Evolutionary conservation across 2,113 vertebrate species (phyloP), one percentile per base, ranked within the genome.

Genomic region (Patagioenas fasciata): DNA sequence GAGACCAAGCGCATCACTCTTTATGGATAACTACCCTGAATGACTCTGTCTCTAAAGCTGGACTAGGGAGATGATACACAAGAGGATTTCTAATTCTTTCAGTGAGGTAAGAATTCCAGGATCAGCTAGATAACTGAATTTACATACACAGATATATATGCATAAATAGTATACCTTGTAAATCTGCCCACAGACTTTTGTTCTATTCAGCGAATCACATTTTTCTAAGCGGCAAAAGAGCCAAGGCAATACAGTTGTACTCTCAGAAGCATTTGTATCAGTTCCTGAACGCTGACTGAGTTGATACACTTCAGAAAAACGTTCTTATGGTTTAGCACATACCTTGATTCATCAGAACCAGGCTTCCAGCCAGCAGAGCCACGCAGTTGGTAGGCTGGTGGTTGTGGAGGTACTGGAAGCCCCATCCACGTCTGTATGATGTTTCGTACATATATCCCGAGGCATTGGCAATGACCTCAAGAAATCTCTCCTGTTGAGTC

Each of bases 371-470:
- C 82, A 99, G 98, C 86, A 99, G 98, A 81, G 99, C 99, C 97
- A 99, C 99, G 86, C 99, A 99, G 98, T 99, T 99, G 97, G 99
- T 99, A 92, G 99, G 99, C 93, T 99, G 99, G 96, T 99, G 99
- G 91, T 99, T 99, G 97, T 99, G 99, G 53, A 99, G 98, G 96
- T 99, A 99, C 90, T 99, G 99, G 97, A 99, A 99, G 3, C 99
- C 99, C 99, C 99, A 99, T 85, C 99, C 99, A 61, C 99, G 98
- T 73, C 98, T 97, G 90, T 99, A 99, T 2, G 99, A 99, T 53
- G 99, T 98, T 97, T 99, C 99, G 3, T 99, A 99, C 99, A 99
- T 99, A 60, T 99, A 98, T 38, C 98, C 98, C 0, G 99, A 99
- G 70, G 98, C 98, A 29, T 99, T 99, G 96, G 99, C 99, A 65